phyloP scores from a whole-genome alignment of 1,140 invertebrate genomes.

The Drosophila rhopaloa region DNA sequence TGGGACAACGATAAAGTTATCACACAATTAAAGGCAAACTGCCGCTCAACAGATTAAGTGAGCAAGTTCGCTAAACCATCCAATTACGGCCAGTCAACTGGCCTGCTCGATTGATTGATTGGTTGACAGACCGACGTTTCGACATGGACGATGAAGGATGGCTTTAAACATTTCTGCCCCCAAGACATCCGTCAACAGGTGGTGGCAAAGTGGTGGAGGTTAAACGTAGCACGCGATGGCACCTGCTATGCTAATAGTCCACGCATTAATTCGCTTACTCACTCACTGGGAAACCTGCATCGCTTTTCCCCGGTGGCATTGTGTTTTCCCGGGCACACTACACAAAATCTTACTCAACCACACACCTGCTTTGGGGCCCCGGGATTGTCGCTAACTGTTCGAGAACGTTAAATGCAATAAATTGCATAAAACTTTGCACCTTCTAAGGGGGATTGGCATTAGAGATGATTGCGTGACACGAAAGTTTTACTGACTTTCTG shows the following conservation, averaged over 20 bases:
- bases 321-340: conserved; percentile 22
- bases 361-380: conserved; percentile 10
- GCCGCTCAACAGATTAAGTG: conserved; percentile 40
- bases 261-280: conserved; percentile 48
- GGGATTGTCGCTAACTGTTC: conserved; percentile 29
- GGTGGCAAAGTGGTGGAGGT: conserved; percentile 7
- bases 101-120: conserved; percentile 33
- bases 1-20: conserved; percentile 40
- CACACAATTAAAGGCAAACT: conserved; percentile 28
- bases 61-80: conserved; percentile 20
- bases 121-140: background rate
- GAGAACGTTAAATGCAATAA: conserved; percentile 69
- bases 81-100: conserved; percentile 30
- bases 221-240: conserved; percentile 43
- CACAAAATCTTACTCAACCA: conserved; percentile 44
- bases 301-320: background rate
- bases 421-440: conserved; percentile 62
- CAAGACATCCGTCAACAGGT: conserved; percentile 32
- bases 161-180: background rate
- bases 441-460: background rate
- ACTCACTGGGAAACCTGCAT: background rate
- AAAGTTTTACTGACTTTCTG: background rate
- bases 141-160: conserved; percentile 8
- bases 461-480: conserved; percentile 12
- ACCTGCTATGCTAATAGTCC: conserved; percentile 49